Evolutionary conservation across 2,797 vertebrate genomes (phyloP).

Genomic region (Prunella strophiata): DNA sequence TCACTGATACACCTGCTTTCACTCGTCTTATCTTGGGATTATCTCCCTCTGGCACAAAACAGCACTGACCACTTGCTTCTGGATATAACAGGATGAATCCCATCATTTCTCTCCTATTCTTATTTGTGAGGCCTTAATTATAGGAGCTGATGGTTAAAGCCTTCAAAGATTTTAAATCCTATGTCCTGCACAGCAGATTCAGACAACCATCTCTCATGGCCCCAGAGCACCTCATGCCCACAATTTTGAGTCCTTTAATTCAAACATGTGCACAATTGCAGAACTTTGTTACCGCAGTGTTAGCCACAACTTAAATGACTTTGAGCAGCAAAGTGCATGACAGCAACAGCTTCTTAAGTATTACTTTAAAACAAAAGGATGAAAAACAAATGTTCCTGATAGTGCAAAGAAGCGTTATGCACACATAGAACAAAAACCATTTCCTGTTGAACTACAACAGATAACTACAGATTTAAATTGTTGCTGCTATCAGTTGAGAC

Average conservation of each 20-base stretch:
- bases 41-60: background rate
- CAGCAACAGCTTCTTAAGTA: background rate
- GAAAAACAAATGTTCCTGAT: background rate
- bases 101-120: background rate
- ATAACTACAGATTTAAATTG: background rate
- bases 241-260: background rate
- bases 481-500: fast-evolving
- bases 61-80: background rate
- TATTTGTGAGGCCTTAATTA: background rate
- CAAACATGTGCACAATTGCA: fast-evolving
- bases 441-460: background rate
- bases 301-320: background rate
- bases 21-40: background rate
- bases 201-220: background rate
- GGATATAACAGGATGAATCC: background rate
- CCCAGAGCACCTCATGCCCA: background rate
- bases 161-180: background rate
- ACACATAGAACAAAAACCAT: fast-evolving
- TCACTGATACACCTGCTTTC: background rate
- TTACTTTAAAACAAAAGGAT: background rate
- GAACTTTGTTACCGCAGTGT: background rate
- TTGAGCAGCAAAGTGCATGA: background rate
- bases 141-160: background rate
- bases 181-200: background rate
- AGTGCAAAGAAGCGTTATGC: background rate